A percentile compares a stretch with the other conserved stretches of the same genome.
Evolutionary conservation across 35 echinoderm and acorn worm genomes (phyloP).

Genomic region (Amphiura filiformis): DNA sequence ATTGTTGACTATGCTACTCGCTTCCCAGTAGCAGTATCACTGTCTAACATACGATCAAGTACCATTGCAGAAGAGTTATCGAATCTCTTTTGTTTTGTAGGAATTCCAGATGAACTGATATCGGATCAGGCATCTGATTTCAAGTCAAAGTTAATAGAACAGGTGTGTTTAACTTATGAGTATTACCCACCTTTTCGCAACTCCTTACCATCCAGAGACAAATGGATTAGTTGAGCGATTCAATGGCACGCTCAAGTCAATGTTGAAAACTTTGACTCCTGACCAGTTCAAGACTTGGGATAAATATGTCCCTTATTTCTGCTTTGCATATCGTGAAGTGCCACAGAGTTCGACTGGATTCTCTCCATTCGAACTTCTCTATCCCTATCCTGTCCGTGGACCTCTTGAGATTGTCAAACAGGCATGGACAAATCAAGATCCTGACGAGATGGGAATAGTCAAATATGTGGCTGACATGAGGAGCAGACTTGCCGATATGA

Average conservation of each 20-base stretch:
- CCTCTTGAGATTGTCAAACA: not conserved
- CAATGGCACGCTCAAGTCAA: slow-evolving; percentile 30
- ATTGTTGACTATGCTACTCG: slow-evolving; percentile 24
- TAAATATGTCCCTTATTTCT: slow-evolving; percentile 28
- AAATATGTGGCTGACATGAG: not conserved
- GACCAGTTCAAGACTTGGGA: slow-evolving; percentile 32
- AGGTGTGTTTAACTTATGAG: not conserved
- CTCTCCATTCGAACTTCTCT: slow-evolving; percentile 37
- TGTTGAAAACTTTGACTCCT: slow-evolving; percentile 1
- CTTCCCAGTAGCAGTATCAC: slow-evolving; percentile 18
- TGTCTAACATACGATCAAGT: slow-evolving; percentile 7
- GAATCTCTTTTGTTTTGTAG: slow-evolving; percentile 15
- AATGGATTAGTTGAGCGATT: slow-evolving; percentile 25
- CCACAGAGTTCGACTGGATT: not conserved
- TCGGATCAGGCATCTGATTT: slow-evolving; percentile 37
- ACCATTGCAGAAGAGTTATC: slow-evolving; percentile 58
- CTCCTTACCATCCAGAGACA: slow-evolving; percentile 15
- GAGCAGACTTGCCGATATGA: not conserved
- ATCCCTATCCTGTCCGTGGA: slow-evolving; percentile 10
- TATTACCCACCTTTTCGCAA: not conserved
- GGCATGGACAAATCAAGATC: not conserved
- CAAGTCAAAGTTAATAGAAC: slow-evolving; percentile 2
- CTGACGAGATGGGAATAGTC: not conserved
- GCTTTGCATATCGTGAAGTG: slow-evolving; percentile 35
- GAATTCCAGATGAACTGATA: slow-evolving; percentile 24